Conservation (phyloP, 2,797 vertebrate genomes). For the Phataginus tricuspis region DNA sequence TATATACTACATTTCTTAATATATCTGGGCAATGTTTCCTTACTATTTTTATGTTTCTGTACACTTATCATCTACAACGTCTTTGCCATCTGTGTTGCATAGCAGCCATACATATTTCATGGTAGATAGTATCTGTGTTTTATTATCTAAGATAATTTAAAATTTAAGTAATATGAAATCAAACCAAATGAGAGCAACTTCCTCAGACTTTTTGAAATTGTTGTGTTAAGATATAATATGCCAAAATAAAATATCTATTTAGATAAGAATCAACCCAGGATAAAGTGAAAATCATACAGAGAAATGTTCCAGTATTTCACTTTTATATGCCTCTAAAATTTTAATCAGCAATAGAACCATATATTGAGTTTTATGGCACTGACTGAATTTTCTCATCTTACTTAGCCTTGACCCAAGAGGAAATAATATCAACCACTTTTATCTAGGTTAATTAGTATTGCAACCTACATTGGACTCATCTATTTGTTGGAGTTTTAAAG, state of each 20-base stretch:
- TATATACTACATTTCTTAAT: background rate
- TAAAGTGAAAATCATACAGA: background rate
- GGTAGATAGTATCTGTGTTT: background rate
- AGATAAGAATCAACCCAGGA: background rate
- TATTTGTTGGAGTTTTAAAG: background rate
- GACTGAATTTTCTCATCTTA: background rate
- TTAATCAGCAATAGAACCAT: background rate
- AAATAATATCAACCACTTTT: background rate
- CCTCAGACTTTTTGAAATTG: background rate
- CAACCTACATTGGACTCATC: background rate
- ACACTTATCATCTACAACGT: background rate
- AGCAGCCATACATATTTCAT: background rate
- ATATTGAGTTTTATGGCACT: background rate
- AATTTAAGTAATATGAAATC: background rate
- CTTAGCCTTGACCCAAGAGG: background rate
- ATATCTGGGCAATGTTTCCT: background rate
- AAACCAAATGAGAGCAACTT: background rate
- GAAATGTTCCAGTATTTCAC: background rate
- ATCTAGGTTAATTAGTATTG: background rate
- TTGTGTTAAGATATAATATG: background rate
- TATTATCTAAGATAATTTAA: background rate
- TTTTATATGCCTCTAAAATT: background rate
- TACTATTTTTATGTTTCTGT: background rate
- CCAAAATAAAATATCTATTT: background rate
- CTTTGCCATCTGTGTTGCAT: background rate